Conservation (phyloP, 2,797 vertebrate species). For the Margarornis squamiger region DNA sequence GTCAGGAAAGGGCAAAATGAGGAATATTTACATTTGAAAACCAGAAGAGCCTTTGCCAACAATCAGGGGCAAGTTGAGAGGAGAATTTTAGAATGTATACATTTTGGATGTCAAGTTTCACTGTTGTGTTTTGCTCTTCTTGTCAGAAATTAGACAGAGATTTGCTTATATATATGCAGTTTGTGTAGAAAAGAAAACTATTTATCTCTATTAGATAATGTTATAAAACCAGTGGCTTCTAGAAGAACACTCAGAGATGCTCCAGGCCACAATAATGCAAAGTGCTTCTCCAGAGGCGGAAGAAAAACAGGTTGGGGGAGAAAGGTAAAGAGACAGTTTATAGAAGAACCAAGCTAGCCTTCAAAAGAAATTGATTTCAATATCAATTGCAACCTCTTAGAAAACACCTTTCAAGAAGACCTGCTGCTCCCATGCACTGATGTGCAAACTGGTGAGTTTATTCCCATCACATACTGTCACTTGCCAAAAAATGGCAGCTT, state of each 20-base stretch:
- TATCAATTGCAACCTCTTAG: not conserved
- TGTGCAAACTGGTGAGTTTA: not conserved
- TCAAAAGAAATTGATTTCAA: not conserved
- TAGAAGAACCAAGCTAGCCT: not conserved
- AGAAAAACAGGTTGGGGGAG: not conserved
- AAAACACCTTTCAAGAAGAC: not conserved
- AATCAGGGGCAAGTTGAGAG: not conserved
- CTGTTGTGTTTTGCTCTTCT: not conserved
- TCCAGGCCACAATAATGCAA: not conserved
- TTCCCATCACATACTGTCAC: not conserved
- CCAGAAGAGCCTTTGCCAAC: not conserved
- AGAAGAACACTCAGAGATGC: not conserved
- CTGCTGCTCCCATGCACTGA: not conserved
- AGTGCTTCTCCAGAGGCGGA: not conserved
- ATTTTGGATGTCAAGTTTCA: not conserved
- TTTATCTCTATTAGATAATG: not conserved
- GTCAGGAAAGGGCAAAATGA: not conserved
- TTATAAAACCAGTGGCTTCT: not conserved
- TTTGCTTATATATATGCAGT: not conserved
- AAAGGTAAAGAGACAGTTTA: not conserved
- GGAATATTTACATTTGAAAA: not conserved
- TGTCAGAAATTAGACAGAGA: not conserved
- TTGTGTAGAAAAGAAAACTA: not conserved
- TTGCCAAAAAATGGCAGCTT: not conserved
- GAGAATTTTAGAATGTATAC: not conserved